Evolutionary conservation across 1,140 invertebrate species (phyloP).

Genomic region (Zaprionus kolodkinae): DNA sequence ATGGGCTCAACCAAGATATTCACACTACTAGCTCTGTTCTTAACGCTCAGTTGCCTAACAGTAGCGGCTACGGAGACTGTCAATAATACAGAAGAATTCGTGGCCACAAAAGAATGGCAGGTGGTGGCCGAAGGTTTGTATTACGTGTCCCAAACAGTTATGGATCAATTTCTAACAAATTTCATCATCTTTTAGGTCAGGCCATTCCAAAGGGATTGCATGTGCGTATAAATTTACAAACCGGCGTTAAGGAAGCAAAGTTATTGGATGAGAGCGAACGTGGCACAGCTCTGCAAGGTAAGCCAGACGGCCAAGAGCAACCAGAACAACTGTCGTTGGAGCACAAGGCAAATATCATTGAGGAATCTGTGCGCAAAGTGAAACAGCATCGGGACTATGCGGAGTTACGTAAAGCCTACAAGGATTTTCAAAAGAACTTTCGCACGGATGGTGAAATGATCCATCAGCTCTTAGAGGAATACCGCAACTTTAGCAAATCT

Average conservation of each 20-base stretch:
- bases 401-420: conserved; percentile 88
- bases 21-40: background rate
- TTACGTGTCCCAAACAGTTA: conserved; percentile 54
- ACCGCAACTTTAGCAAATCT: conserved; percentile 83
- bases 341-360: conserved; percentile 63
- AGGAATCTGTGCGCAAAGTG: conserved; percentile 75
- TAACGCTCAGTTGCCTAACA: conserved; percentile 27
- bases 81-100: conserved; percentile 83
- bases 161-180: background rate
- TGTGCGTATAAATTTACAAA: conserved; percentile 90
- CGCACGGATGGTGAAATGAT: conserved; percentile 89
- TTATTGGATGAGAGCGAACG: conserved; percentile 85
- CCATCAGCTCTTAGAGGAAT: conserved; percentile 86
- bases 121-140: conserved; percentile 86
- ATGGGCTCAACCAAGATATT: conserved; percentile 10
- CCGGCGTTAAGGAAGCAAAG: conserved; percentile 90
- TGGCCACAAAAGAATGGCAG: conserved; percentile 87
- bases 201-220: conserved; percentile 90
- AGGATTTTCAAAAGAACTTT: conserved; percentile 85
- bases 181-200: conserved; percentile 85
- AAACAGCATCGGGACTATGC: conserved; percentile 86
- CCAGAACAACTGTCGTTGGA: conserved; percentile 47
- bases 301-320: conserved; percentile 18
- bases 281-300: conserved; percentile 59
- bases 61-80: conserved; percentile 8